A percentile compares a stretch with the other conserved stretches of the same genome.
These are phyloP conservation scores for Python bivittatus DNA, from an alignment of 2,113 vertebrate species.

Conservation along the genomic window DNA sequence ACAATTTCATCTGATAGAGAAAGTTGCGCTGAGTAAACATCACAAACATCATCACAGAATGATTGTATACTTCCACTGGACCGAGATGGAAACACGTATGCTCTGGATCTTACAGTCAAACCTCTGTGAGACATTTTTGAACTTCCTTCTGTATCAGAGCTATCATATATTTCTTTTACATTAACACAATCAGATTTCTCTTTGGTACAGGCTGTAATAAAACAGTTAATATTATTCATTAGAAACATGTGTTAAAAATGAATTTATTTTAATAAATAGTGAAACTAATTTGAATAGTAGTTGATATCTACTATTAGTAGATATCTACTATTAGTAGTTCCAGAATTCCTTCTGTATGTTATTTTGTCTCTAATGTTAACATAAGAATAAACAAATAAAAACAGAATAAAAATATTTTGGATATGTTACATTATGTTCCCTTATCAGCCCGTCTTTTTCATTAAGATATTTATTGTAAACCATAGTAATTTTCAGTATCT, in stretches of 20 bases:
- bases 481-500: neutral
- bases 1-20: slow-evolving; percentile 31
- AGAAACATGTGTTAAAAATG: neutral
- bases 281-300: neutral
- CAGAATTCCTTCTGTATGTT: neutral
- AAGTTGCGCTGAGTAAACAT: slow-evolving; percentile 24
- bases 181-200: slow-evolving; percentile 28
- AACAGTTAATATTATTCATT: slow-evolving; percentile 24
- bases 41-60: slow-evolving; percentile 49
- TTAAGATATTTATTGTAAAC: too few species aligned
- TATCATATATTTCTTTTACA: slow-evolving; percentile 19
- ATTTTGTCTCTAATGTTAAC: neutral
- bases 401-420: neutral
- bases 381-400: neutral
- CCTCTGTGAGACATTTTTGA: slow-evolving; percentile 8
- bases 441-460: neutral
- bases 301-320: neutral
- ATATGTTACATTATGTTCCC: neutral
- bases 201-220: slow-evolving; percentile 46
- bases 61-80: slow-evolving; percentile 49
- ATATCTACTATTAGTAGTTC: neutral
- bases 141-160: slow-evolving; percentile 39
- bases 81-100: slow-evolving; percentile 25
- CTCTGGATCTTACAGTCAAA: slow-evolving; percentile 40
- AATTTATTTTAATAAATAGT: neutral